These are phyloP conservation scores for Caenorhabditis briggsae DNA, from an alignment of 1,140 invertebrate species.

Conservation along the genomic window DNA sequence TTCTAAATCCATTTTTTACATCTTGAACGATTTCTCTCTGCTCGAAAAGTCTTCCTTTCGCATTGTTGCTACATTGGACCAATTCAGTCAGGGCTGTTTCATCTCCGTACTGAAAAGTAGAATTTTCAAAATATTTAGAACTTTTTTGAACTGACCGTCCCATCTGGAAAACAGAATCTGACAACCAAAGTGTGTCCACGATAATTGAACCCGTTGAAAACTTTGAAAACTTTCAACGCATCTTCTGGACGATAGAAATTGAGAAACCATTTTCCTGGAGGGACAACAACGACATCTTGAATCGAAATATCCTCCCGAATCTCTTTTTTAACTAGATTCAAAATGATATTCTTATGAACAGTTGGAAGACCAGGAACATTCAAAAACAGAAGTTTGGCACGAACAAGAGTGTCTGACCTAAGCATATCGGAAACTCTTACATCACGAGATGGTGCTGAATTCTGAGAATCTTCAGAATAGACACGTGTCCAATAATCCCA, in stretches of 20 bases:
- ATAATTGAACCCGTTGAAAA: slow-evolving; percentile 18
- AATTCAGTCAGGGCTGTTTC: slow-evolving; percentile 1
- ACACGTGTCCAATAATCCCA: slow-evolving; percentile 45
- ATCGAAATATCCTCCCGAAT: slow-evolving; percentile 37
- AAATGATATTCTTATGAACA: slow-evolving; percentile 43
- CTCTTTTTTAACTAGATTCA: slow-evolving; percentile 45
- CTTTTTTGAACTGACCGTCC: background rate
- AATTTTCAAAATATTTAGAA: background rate
- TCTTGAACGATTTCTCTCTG: slow-evolving; percentile 40
- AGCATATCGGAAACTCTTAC: slow-evolving; percentile 52
- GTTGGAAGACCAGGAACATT: slow-evolving; percentile 47
- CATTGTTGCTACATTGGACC: slow-evolving; percentile 41
- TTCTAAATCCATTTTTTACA: too few species aligned
- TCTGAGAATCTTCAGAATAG: background rate
- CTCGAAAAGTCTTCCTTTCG: background rate
- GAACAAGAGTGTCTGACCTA: background rate
- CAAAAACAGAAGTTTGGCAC: slow-evolving; percentile 48
- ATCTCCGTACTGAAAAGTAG: slow-evolving; percentile 11
- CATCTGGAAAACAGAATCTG: slow-evolving; percentile 40
- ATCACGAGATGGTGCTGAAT: background rate
- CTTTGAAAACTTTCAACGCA: slow-evolving; percentile 37
- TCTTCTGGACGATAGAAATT: slow-evolving; percentile 59
- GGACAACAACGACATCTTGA: slow-evolving; percentile 42
- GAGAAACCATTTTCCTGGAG: slow-evolving; percentile 53
- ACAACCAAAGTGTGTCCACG: slow-evolving; percentile 13